Evolutionary conservation across 2,113 vertebrate species (phyloP), one percentile per base, ranked within the genome.

Genomic region (Natator depressus): DNA sequence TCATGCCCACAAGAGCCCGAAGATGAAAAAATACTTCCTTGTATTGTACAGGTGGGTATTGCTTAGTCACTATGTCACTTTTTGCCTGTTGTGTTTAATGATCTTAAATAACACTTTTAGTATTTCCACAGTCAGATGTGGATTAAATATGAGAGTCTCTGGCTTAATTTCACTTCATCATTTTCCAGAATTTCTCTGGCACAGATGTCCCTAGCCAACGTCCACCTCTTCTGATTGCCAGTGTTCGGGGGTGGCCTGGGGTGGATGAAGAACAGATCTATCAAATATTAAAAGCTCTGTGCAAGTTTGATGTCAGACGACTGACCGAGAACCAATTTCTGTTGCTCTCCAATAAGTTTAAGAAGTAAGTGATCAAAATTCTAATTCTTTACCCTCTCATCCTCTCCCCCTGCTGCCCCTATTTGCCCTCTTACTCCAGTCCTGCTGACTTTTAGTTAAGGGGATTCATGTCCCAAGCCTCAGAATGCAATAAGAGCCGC

Each of bases 161-260:
- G 42, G 25, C 42, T 78, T 46, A 27, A 29, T 78, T 62, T 72
- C 53, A 49, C 76, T 84, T 47, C 19, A 24, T 49, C 5, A 1
- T 89, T 87, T 98, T 89, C 62, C 91, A 98, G 98, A 98, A 98
- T 29, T 98, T 98, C 62, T 96, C 97, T 8, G 98, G 98, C 38
- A 92, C 97, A 8, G 98, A 98, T 92, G 35, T 3, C 62, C 95
- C 96, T 54, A 94, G 97, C 19, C 49, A 35, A 4, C 95, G 87
- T 5, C 98, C 97, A 1, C 98, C 98, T 83, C 49, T 93, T 57
- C 95, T 98, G 87, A 80, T 98, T 81, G 97, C 98, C 87, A 94
- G 20, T 0, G 97, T 98, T 83, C 92, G 1, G 86, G 96, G 79
- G 35, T 97, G 97, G 97, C 95, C 94, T 2, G 96, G 51, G 80